A percentile compares a stretch with the other conserved stretches of the same genome.
phyloP scores from a whole-genome alignment of 2,888 invertebrate species.

The Mimas tiliae region DNA sequence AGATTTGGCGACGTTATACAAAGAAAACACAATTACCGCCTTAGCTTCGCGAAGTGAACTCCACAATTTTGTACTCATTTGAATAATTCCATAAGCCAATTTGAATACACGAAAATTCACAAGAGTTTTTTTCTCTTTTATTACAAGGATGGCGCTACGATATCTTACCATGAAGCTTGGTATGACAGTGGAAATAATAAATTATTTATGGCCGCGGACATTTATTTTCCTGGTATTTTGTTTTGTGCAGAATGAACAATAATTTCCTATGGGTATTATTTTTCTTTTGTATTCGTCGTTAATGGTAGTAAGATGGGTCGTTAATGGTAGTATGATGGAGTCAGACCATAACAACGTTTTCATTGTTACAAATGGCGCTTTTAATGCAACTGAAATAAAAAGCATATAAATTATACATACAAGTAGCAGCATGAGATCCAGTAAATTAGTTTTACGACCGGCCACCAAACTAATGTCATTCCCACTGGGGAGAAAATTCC shows the following conservation, averaged over 20 bases:
- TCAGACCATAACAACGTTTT: not conserved
- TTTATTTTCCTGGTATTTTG: not conserved
- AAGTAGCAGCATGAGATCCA: too few species aligned
- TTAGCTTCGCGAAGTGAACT: conserved; percentile 21
- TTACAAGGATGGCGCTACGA: not conserved
- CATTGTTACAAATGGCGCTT: not conserved
- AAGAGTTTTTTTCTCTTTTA: conserved; percentile 16
- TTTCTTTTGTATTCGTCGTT: not conserved
- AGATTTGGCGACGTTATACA: not conserved
- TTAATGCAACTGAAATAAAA: too few species aligned
- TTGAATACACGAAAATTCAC: conserved; percentile 29
- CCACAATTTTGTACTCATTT: conserved; percentile 28
- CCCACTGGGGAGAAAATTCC: too few species aligned
- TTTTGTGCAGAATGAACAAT: not conserved
- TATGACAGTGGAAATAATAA: not conserved
- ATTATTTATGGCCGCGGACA: not conserved
- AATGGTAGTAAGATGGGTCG: not conserved
- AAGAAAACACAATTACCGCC: conserved; percentile 21
- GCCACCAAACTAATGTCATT: too few species aligned
- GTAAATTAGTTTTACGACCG: too few species aligned
- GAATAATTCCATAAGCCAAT: conserved; percentile 32
- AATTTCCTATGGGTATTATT: not conserved
- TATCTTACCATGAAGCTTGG: not conserved
- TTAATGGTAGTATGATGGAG: not conserved
- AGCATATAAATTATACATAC: too few species aligned